phyloP scores from a whole-genome alignment of 2,113 vertebrate species.

The Syngnathus scovelli region DNA sequence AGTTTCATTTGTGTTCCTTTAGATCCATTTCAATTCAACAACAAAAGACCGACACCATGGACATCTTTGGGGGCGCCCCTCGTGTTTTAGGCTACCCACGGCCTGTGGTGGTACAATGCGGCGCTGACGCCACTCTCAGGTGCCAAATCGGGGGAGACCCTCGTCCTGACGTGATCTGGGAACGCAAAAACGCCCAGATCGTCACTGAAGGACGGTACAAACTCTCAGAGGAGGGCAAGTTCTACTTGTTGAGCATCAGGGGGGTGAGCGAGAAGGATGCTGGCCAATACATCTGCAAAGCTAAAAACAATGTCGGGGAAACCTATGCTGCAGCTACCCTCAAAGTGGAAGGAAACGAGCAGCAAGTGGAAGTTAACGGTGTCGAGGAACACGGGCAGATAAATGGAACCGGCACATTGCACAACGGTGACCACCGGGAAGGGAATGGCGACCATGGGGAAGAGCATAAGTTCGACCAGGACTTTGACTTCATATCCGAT shows the following conservation, averaged over 20 bases:
- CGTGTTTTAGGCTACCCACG: slow-evolving; percentile 85
- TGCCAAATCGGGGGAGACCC: slow-evolving; percentile 86
- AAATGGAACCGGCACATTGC: slow-evolving; percentile 38
- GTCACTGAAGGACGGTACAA: slow-evolving; percentile 68
- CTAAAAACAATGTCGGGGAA: slow-evolving; percentile 83
- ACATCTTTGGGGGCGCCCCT: slow-evolving; percentile 81
- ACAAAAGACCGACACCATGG: slow-evolving; percentile 63
- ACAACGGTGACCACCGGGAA: slow-evolving; percentile 22
- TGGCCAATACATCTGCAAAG: slow-evolving; percentile 88
- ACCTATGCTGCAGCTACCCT: slow-evolving; percentile 84
- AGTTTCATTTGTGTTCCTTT: neutral
- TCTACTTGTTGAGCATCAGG: slow-evolving; percentile 78
- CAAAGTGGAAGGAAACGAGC: slow-evolving; percentile 72
- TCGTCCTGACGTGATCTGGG: slow-evolving; percentile 82
- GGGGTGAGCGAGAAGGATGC: slow-evolving; percentile 72
- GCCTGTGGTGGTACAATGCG: slow-evolving; percentile 75
- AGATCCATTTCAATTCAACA: neutral
- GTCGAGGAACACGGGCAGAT: slow-evolving; percentile 21
- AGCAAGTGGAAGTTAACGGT: slow-evolving; percentile 24
- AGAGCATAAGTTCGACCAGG: slow-evolving; percentile 17
- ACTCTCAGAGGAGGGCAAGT: slow-evolving; percentile 75
- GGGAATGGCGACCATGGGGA: slow-evolving; percentile 23
- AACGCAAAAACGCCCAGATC: slow-evolving; percentile 78
- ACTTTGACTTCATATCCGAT: slow-evolving; percentile 21
- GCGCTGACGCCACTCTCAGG: slow-evolving; percentile 74